phyloP scores from a whole-genome alignment of 2,888 invertebrate genomes.

The Nomada hirtipes region DNA sequence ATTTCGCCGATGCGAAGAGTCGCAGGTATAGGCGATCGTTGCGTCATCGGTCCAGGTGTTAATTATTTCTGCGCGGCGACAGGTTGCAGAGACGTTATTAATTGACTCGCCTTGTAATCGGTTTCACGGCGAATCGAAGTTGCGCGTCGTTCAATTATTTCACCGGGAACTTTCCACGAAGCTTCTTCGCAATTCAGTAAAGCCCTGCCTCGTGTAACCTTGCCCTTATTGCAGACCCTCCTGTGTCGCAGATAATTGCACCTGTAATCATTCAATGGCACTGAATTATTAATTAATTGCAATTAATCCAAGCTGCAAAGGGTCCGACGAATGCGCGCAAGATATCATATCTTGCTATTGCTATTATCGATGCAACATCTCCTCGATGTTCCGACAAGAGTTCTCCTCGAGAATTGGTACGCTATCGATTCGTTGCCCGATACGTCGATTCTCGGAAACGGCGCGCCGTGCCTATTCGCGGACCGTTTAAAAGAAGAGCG shows the following conservation, averaged over 20 bases:
- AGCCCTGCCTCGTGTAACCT: background rate
- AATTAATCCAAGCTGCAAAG: too few relatives aligned
- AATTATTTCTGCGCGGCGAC: background rate
- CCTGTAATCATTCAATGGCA: background rate
- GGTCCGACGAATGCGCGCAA: too few relatives aligned
- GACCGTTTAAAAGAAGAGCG: background rate
- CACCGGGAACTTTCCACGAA: background rate
- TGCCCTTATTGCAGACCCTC: constrained; percentile 52
- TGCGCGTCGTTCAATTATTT: constrained; percentile 1
- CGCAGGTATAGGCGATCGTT: background rate
- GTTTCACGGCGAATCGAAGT: background rate
- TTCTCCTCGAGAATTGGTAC: too few relatives aligned
- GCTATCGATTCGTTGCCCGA: background rate
- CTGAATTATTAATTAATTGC: too few relatives aligned
- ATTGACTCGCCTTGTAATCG: constrained; percentile 1
- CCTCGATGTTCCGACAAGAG: too few relatives aligned
- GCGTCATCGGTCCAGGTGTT: background rate
- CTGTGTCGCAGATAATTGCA: too few relatives aligned
- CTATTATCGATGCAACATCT: too few relatives aligned
- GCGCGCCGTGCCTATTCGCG: background rate
- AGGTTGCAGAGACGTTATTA: background rate
- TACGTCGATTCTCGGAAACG: background rate
- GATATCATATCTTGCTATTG: too few relatives aligned
- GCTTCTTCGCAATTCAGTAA: background rate
- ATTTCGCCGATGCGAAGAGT: background rate